These are phyloP conservation scores for Benthosema pterotum DNA, from an alignment of 2,797 vertebrate species.

Conservation along the genomic window DNA sequence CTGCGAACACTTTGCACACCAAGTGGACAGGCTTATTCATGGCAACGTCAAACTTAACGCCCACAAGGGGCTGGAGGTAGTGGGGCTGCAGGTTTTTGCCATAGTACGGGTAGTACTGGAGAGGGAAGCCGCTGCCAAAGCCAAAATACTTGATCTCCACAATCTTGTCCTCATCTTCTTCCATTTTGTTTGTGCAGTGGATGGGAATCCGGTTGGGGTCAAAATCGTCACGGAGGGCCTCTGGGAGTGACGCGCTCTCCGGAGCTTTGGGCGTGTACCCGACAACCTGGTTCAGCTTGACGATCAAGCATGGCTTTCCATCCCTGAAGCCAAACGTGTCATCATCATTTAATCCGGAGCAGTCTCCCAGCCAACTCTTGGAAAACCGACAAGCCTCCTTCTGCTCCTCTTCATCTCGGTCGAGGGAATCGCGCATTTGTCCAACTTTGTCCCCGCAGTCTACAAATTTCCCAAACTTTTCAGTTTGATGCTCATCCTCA, in stretches of 20 bases:
- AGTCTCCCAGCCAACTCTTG: constrained; percentile 79
- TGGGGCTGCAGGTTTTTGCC: constrained; percentile 88
- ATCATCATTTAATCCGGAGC: constrained; percentile 81
- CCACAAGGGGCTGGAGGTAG: constrained; percentile 95
- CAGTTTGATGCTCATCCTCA: constrained; percentile 33
- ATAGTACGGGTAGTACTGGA: constrained; percentile 98
- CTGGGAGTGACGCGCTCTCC: constrained; percentile 71
- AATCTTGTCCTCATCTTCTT: constrained; percentile 82
- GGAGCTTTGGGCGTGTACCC: constrained; percentile 88
- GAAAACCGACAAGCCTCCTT: constrained; percentile 85
- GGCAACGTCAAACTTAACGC: constrained; percentile 93
- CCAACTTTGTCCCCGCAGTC: constrained; percentile 76
- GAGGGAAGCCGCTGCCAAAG: constrained; percentile 84
- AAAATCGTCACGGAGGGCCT: constrained; percentile 42
- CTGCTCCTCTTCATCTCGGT: constrained; percentile 33
- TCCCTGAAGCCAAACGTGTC: constrained; percentile 79
- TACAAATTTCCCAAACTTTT: constrained; percentile 70
- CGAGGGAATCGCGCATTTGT: too few species aligned
- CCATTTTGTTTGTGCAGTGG: constrained; percentile 88
- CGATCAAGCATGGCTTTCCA: constrained; percentile 89
- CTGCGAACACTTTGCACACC: constrained; percentile 90
- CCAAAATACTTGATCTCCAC: constrained; percentile 86
- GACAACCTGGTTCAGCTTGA: constrained; percentile 95
- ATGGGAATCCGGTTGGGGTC: constrained; percentile 84
- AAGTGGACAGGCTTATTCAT: constrained; percentile 82